Evolutionary conservation across 2,113 vertebrate species (phyloP), one percentile per base, ranked within the genome.

Genomic region (Sylvietta virens): DNA sequence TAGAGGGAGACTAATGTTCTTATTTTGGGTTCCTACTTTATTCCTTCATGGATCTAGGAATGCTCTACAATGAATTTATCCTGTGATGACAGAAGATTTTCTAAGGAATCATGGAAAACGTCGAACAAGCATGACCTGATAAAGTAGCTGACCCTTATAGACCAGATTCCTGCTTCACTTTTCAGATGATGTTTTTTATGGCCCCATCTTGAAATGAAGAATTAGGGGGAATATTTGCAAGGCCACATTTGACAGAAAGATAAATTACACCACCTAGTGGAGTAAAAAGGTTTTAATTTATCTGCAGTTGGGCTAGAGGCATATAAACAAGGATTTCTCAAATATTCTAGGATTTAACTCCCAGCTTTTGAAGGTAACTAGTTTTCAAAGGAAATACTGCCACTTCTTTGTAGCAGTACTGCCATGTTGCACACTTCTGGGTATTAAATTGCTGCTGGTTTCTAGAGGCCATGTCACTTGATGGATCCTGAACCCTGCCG

Each of bases 211-310:
- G 61, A 89, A 40, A 40, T 57, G 61, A 86, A 87, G 30, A 60
- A 26, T 79, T 56, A 16, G 22, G 65, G 27, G 30, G 31, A 42
- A 33, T 67, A 73, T 31, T 66, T 90, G 14, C 53, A 50, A 80
- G 31, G 30, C 19, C 31, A 21, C 31, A 7, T 56, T 66, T 62
- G 51, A 30, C 76, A 88, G 64, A 78, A 89, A 67, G 90, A 79
- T 45, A 87, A 54, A 85, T 82, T 31, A 91, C 94, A 67, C 96
- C 92, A 89, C 73, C 94, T 97, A 94, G 95, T 96, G 93, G 92
- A 84, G 39, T 76, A 53, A 60, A 77, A 81, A 57, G 10, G 61
- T 92, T 82, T 58, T 30, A 5, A 31, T 72, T 78, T 61, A 21
- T 33, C 35, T 78, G 31, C 21, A 61, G 2, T 64, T 74, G 62